phyloP scores from a whole-genome alignment of 23 tunicate species.

The Styela clava region DNA sequence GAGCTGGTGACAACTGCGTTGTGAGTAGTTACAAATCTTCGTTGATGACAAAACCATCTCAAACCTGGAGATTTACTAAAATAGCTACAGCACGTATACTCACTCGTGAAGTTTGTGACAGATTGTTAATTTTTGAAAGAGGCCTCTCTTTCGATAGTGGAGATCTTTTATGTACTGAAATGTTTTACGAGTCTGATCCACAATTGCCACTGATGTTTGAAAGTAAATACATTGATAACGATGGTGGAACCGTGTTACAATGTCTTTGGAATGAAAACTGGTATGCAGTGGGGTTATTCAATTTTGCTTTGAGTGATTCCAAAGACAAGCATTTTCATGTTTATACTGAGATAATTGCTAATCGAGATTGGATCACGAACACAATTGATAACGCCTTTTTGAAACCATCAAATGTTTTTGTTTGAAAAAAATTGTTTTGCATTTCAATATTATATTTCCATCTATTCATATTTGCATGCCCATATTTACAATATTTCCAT shows the following conservation, averaged over 20 bases:
- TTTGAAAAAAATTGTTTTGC: not conserved
- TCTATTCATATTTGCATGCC: too few species aligned
- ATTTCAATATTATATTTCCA: not conserved
- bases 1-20: conserved; percentile 18
- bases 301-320: conserved; percentile 7
- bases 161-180: conserved; percentile 7
- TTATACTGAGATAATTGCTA: not conserved
- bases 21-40: not conserved
- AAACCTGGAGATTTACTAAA: not conserved
- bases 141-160: conserved; percentile 9
- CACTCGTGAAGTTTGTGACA: not conserved
- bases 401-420: conserved; percentile 9
- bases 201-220: not conserved
- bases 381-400: conserved; percentile 2
- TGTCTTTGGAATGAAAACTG: conserved; percentile 30
- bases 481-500: too few species aligned
- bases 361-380: conserved; percentile 1
- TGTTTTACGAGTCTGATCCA: not conserved
- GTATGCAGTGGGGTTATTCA: conserved; percentile 22
- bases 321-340: not conserved
- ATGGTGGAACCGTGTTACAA: conserved; percentile 25
- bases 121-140: not conserved
- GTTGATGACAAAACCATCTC: not conserved
- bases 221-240: not conserved
- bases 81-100: not conserved